Base-by-base conservation (phyloP, 2,888 invertebrate species). In the Papilio demoleus region DNA sequence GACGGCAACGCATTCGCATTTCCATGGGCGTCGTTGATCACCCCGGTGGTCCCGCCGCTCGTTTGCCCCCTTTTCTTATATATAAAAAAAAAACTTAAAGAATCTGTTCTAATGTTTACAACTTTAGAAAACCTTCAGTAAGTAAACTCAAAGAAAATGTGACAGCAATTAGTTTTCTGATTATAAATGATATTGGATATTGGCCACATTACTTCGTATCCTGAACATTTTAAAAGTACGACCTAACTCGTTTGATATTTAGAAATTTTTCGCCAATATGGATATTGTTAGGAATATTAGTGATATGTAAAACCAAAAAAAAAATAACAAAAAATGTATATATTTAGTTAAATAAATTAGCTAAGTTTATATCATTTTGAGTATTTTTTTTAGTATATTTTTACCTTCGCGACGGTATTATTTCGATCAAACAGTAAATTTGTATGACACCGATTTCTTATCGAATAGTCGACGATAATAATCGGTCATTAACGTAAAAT, bases 371-470 rank as follows among this genome's bases (percentile, higher is more conserved):
- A 22, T 11, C 11, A 27, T 31, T 1, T 14, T 31, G 9, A 53
- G n/a, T 4, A 8, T 12, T n/a, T 6, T 53, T 56, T 31, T 31
- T 2, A 27, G 0, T 56, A 31, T 11, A 31, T 2, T 12, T 4
- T 1, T 45, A 47, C 27, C n/a, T 31, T n/a, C 14, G 24, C 1
- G 11, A 9, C 1, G 8, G 0, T 56, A 56, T 17, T 2, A 56
- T 31, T 56, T 17, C 11, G 53, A 31, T 31, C n/a, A 53, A 8
- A 56, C 8, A 4, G 53, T 56, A 56, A 56, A 31, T 56, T 31
- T 31, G 53, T 56, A 17, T 17, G 31, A 9, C 31, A 56, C 31
- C 27, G 27, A 70, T 63, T 45, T 63, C 31, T 45, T 63, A 63
- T 63, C 45, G 45, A 45, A 45, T 19, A 0, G 45, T 31, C 6